Evolutionary conservation across 2,113 vertebrate species (phyloP).

Genomic region (Salvelinus alpinus): DNA sequence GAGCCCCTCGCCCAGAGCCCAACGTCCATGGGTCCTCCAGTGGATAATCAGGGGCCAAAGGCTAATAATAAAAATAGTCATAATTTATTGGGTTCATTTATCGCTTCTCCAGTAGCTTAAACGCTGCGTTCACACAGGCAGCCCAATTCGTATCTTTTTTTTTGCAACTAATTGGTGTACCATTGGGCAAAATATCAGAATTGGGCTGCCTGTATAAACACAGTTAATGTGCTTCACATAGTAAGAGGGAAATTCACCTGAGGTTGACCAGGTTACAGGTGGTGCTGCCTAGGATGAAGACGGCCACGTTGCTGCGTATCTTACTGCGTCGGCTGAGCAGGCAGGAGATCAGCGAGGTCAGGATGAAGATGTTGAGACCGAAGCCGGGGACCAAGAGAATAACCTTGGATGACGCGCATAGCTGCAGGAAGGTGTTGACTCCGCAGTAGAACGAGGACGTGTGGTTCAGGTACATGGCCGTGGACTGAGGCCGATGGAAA

Average conservation of each 20-base stretch:
- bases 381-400: conserved; percentile 53
- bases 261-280: conserved; percentile 52
- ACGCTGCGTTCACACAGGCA: no score
- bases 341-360: conserved; percentile 42
- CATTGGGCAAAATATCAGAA: no score
- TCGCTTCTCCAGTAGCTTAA: no score
- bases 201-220: no score
- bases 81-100: no score
- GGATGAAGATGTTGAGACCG: conserved; percentile 52
- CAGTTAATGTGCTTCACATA: no score
- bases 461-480: conserved; percentile 39
- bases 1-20: conserved; percentile 45
- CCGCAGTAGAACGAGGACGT: conserved; percentile 40
- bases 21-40: conserved; percentile 49
- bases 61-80: not conserved
- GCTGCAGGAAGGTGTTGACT: conserved; percentile 41
- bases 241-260: not conserved
- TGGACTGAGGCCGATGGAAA: not conserved
- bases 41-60: conserved; percentile 58
- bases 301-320: conserved; percentile 52
- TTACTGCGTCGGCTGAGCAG: conserved; percentile 36
- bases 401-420: conserved; percentile 51
- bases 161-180: no score
- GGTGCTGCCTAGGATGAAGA: conserved; percentile 55
- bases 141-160: no score